These are phyloP conservation scores for Spondyliosoma cantharus DNA, from an alignment of 2,797 vertebrate genomes.

Conservation along the genomic window DNA sequence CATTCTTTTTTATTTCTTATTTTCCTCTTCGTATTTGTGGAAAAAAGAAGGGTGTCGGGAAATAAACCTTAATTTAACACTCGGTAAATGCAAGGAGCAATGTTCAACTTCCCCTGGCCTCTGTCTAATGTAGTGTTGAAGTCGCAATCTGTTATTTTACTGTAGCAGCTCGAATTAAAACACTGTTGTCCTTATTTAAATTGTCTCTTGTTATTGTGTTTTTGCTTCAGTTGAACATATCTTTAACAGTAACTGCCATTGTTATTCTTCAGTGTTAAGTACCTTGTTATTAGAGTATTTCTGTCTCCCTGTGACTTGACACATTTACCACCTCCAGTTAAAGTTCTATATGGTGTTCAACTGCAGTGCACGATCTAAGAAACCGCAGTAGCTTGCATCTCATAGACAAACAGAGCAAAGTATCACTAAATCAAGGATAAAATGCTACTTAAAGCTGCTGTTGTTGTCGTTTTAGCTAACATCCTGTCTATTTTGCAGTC, in stretches of 20 bases:
- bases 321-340: constrained; percentile 1
- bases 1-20: constrained; percentile 49
- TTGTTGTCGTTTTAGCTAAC: too few species aligned
- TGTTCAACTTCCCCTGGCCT: constrained; percentile 33
- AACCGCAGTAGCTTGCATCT: not conserved
- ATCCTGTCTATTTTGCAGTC: too few species aligned
- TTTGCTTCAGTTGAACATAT: not conserved
- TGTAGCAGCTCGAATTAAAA: constrained; percentile 7
- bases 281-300: constrained; percentile 12
- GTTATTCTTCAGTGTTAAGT: constrained; percentile 18
- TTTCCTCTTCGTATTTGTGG: constrained; percentile 44
- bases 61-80: constrained; percentile 48
- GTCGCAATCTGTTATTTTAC: constrained; percentile 44
- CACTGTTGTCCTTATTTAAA: constrained; percentile 27
- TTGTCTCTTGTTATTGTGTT: constrained; percentile 20
- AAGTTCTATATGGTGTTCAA: not conserved
- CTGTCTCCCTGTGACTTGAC: not conserved
- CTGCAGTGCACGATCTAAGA: not conserved
- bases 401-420: not conserved
- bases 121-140: constrained; percentile 37
- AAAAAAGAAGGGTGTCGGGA: constrained; percentile 40
- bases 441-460: not conserved
- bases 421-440: not conserved
- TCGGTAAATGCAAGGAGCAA: constrained; percentile 33
- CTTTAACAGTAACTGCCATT: constrained; percentile 4